Percentiles rank a stretch among this genome's conserved stretches.
These are phyloP conservation scores for Mantis religiosa DNA, from an alignment of 2,888 invertebrate species.

Conservation along the genomic window DNA sequence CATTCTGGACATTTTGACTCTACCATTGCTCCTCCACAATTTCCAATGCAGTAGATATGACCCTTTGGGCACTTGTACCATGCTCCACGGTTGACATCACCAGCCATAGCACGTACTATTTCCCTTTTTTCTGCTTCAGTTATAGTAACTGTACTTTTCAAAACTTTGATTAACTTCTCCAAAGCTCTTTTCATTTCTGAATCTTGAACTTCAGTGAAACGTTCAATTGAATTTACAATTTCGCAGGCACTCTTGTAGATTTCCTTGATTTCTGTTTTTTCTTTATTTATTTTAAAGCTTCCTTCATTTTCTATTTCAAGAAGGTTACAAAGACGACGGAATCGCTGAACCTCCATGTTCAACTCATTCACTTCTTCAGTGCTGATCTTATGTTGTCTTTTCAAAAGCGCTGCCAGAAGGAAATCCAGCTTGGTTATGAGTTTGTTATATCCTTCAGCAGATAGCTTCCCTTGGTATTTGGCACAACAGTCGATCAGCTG, in stretches of 20 bases:
- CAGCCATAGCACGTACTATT: conserved; percentile 55
- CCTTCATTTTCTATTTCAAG: conserved; percentile 18
- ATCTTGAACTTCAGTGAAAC: conserved; percentile 33
- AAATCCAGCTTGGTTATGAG: conserved; percentile 31
- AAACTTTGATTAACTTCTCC: conserved; percentile 30
- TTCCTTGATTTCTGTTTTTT: conserved; percentile 5
- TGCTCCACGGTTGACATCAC: conserved; percentile 50
- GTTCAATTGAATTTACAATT: conserved; percentile 28
- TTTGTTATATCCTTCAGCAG: conserved; percentile 21
- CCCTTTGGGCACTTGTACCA: conserved; percentile 72
- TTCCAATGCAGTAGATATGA: conserved; percentile 61
- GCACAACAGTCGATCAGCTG: not conserved
- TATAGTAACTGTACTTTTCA: conserved; percentile 36
- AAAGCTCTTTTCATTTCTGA: conserved; percentile 28
- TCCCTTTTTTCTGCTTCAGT: conserved; percentile 48
- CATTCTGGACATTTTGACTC: conserved; percentile 55
- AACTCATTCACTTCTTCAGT: conserved; percentile 36
- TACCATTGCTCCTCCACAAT: conserved; percentile 63
- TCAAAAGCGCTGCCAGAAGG: conserved; percentile 31
- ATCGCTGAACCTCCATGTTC: conserved; percentile 38
- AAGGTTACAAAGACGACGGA: conserved; percentile 38
- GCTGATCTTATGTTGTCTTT: conserved; percentile 35
- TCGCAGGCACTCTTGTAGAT: conserved; percentile 15
- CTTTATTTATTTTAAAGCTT: not conserved
- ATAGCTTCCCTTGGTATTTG: not conserved